Conservation (phyloP, 2,113 vertebrate genomes). For the Hippocampus barbouri region DNA sequence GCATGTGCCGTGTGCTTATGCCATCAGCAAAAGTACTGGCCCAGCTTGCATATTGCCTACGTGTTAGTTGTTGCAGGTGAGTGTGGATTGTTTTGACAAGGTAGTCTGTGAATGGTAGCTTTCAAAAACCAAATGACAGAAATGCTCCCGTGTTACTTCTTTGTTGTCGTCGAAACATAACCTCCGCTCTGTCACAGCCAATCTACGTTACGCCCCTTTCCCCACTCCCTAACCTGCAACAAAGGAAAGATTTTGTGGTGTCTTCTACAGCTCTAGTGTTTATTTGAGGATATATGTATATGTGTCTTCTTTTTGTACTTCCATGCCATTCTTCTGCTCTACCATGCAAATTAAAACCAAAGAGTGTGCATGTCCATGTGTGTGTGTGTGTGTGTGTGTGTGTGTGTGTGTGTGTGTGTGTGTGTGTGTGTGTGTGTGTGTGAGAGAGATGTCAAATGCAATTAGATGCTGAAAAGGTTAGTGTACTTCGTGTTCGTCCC, state of each 20-base stretch:
- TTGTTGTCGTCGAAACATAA: neutral
- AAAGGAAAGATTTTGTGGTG: neutral
- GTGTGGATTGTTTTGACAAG: neutral
- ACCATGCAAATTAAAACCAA: neutral
- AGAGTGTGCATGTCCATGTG: neutral
- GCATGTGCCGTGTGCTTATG: too few species aligned
- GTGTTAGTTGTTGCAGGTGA: neutral
- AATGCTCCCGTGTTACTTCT: neutral
- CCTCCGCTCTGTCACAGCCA: neutral
- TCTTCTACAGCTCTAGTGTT: neutral
- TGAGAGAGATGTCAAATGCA: constrained; percentile 18
- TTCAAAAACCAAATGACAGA: neutral
- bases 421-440: neutral
- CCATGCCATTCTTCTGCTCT: neutral
- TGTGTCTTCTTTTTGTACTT: neutral
- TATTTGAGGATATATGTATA: neutral
- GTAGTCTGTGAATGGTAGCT: neutral
- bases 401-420: too few species aligned
- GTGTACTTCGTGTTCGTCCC: constrained; percentile 15
- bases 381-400: neutral
- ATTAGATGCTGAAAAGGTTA: constrained; percentile 18
- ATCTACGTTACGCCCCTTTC: neutral
- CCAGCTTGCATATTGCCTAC: neutral
- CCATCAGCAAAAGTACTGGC: neutral
- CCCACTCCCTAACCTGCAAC: too few species aligned